phyloP scores from a whole-genome alignment of 2,113 vertebrate species.

The Paralichthys olivaceus region DNA sequence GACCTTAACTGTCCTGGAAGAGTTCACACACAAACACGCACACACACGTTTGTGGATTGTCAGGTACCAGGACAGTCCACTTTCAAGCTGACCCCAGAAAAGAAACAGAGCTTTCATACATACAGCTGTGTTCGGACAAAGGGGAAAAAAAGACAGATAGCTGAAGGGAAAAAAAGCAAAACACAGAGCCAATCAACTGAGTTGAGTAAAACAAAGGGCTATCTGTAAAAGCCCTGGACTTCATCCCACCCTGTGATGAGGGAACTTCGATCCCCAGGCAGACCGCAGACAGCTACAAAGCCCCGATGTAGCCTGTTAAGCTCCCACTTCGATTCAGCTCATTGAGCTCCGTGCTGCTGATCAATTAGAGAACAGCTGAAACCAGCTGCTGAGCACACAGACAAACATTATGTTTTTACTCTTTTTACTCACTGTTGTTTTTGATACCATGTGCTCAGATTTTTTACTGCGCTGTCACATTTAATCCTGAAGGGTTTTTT shows the following conservation, averaged over 20 bases:
- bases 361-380: constrained; percentile 70
- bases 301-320: constrained; percentile 54
- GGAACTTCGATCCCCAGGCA: constrained; percentile 60
- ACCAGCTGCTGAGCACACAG: constrained; percentile 66
- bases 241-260: constrained; percentile 59
- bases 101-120: constrained; percentile 49
- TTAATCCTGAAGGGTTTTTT: constrained; percentile 16
- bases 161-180: constrained; percentile 9
- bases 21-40: constrained; percentile 11
- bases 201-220: constrained; percentile 64
- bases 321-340: constrained; percentile 53
- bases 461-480: not conserved
- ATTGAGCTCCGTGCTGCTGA: constrained; percentile 50
- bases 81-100: constrained; percentile 22
- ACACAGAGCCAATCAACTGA: constrained; percentile 60
- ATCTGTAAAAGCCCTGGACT: constrained; percentile 69
- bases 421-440: constrained; percentile 13
- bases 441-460: not conserved
- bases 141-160: constrained; percentile 27
- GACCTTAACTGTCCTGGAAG: constrained; percentile 61
- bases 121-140: constrained; percentile 35
- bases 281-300: constrained; percentile 47
- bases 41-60: constrained; percentile 19
- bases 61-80: constrained; percentile 17
- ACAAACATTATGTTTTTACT: constrained; percentile 23